Percentiles rank a stretch among this genome's conserved stretches.
Conservation (phyloP, 2,888 invertebrate species). For the Agonopterix arenella region DNA sequence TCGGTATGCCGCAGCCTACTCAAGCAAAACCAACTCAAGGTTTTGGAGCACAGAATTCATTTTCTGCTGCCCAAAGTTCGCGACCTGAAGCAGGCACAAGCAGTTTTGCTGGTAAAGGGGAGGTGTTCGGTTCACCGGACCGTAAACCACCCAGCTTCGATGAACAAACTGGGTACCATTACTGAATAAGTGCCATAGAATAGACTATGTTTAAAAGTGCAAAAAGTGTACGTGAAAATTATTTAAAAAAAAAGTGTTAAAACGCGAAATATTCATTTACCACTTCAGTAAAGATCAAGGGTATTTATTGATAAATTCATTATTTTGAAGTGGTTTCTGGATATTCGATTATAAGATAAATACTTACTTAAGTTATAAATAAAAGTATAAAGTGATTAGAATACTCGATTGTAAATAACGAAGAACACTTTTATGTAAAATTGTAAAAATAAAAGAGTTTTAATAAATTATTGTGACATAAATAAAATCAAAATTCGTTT, state of each 20-base stretch:
- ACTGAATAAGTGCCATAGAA: slow-evolving; percentile 24
- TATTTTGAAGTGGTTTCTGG: too few species aligned
- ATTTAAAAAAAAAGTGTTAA: background rate
- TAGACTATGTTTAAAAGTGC: background rate
- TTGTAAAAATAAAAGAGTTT: too few species aligned
- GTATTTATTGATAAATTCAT: too few species aligned
- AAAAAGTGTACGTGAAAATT: background rate
- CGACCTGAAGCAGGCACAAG: slow-evolving; percentile 18
- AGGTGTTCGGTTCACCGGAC: slow-evolving; percentile 45
- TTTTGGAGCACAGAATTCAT: background rate
- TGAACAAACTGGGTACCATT: slow-evolving; percentile 56
- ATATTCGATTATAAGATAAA: too few species aligned
- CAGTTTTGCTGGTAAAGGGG: slow-evolving; percentile 34
- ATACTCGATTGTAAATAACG: too few species aligned
- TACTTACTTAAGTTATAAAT: too few species aligned
- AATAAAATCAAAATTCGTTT: too few species aligned
- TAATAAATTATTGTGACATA: too few species aligned
- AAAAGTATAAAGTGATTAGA: too few species aligned
- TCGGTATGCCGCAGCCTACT: background rate
- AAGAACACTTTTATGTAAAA: too few species aligned
- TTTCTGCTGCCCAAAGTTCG: slow-evolving; percentile 8
- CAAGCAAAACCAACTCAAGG: background rate
- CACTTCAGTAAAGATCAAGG: too few species aligned
- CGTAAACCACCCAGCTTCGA: slow-evolving; percentile 54
- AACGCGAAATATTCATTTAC: background rate